Percentiles rank a stretch among this genome's conserved stretches.
These are phyloP conservation scores for Petrocephalus schoutedeni DNA, from an alignment of 2,797 vertebrate species.

Conservation along the genomic window DNA sequence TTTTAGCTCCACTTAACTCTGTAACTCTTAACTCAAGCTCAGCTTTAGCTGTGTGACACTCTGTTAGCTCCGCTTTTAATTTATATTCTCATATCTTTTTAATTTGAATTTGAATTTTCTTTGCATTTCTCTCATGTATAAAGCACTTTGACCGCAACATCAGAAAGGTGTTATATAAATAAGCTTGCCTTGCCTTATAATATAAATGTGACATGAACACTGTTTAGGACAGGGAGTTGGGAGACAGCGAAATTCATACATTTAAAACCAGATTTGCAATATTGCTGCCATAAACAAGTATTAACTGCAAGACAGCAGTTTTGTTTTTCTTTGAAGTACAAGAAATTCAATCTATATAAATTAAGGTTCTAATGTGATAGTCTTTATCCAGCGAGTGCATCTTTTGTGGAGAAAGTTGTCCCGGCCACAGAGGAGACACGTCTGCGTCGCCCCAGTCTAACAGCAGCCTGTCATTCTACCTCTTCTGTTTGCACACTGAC, in stretches of 20 bases:
- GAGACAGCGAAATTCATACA: neutral
- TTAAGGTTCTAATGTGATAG: neutral
- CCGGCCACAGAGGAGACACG: neutral
- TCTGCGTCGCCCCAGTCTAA: neutral
- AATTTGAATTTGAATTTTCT: neutral
- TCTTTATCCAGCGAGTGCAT: neutral
- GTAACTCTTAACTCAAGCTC: too few species aligned
- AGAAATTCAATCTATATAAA: neutral
- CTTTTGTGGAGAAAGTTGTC: neutral
- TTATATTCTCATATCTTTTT: neutral
- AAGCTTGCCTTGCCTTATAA: neutral
- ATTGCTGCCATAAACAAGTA: neutral
- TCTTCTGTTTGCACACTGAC: slow-evolving; percentile 13
- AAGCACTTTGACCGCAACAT: neutral
- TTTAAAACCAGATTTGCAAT: neutral
- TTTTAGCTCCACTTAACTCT: neutral
- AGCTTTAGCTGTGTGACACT: too few species aligned
- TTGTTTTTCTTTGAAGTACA: neutral
- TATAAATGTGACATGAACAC: neutral
- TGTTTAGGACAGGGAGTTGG: neutral
- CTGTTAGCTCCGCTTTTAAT: neutral
- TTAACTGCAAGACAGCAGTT: neutral
- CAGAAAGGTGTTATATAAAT: neutral
- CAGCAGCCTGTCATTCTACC: neutral
- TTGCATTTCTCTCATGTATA: neutral